These are phyloP conservation scores for Melinaea menophilus DNA, from an alignment of 2,888 invertebrate genomes.

Conservation along the genomic window DNA sequence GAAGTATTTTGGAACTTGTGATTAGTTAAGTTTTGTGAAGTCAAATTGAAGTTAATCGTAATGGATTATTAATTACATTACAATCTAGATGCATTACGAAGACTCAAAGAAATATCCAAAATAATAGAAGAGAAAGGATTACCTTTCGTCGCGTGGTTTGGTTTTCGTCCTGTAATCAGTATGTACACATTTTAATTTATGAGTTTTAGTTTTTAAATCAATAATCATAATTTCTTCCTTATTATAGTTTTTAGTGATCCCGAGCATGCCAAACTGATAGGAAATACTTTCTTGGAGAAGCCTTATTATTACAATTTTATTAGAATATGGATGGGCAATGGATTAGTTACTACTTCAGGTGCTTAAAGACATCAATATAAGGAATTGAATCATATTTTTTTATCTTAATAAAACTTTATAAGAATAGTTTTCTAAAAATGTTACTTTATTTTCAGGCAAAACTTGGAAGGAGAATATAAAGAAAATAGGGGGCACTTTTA, in stretches of 20 bases:
- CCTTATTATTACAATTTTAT: slow-evolving; percentile 53
- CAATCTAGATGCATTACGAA: neutral
- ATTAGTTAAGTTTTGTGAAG: too few relatives aligned
- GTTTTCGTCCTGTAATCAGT: slow-evolving; percentile 29
- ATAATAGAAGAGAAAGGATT: slow-evolving; percentile 1
- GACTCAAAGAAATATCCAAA: neutral
- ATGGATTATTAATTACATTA: neutral
- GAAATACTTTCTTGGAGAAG: slow-evolving; percentile 51
- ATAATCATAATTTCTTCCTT: neutral
- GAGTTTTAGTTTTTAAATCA: neutral
- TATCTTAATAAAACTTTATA: neutral
- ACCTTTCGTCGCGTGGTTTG: slow-evolving; percentile 50
- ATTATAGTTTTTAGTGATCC: slow-evolving; percentile 37
- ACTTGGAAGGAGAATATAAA: slow-evolving; percentile 60
- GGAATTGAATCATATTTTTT: neutral
- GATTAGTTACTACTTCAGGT: slow-evolving; percentile 59
- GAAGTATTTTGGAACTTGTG: too few relatives aligned
- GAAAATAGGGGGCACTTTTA: slow-evolving; percentile 52
- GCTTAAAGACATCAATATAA: neutral
- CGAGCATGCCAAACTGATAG: slow-evolving; percentile 49
- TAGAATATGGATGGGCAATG: slow-evolving; percentile 54
- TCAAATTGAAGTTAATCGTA: too few relatives aligned
- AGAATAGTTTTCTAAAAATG: neutral
- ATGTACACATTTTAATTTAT: slow-evolving; percentile 34
- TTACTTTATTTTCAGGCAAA: slow-evolving; percentile 35